Evolutionary conservation across 1,140 invertebrate species (phyloP).

Genomic region (Calliopsis andreniformis): DNA sequence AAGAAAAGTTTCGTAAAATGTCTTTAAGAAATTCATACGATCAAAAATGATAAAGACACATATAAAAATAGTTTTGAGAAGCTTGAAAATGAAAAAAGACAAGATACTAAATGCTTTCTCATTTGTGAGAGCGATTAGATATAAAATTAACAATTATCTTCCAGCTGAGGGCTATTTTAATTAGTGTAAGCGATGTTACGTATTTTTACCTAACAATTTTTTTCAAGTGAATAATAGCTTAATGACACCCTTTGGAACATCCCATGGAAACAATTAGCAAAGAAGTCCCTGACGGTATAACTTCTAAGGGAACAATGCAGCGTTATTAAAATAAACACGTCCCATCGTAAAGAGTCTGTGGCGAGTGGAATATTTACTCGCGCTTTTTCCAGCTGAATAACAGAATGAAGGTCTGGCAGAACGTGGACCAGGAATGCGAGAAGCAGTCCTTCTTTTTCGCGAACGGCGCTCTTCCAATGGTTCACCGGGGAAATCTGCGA

Average conservation of each 20-base stretch:
- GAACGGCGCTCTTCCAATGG: conserved; percentile 40
- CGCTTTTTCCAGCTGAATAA: conserved; percentile 17
- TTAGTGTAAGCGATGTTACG: too few relatives aligned
- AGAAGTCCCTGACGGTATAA: neutral
- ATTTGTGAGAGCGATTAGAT: too few relatives aligned
- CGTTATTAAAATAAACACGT: conserved; percentile 33
- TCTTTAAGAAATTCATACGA: too few relatives aligned
- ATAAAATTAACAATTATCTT: too few relatives aligned
- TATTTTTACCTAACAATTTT: too few relatives aligned
- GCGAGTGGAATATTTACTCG: conserved; percentile 28
- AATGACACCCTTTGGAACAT: neutral
- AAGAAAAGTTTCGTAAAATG: too few relatives aligned
- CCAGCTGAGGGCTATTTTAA: too few relatives aligned
- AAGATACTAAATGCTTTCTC: too few relatives aligned
- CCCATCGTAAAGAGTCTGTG: neutral
- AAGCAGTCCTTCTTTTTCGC: conserved; percentile 10
- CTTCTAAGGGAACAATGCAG: neutral
- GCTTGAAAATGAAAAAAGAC: too few relatives aligned
- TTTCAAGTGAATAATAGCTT: too few relatives aligned
- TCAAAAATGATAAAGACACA: too few relatives aligned
- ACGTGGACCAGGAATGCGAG: neutral
- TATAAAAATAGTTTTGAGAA: too few relatives aligned
- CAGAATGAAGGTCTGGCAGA: neutral
- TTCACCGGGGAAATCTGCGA: conserved; percentile 61
- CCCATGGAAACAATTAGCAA: neutral